Base-by-base conservation (phyloP, 2,113 vertebrate genomes). In the Variabilichromis moorii region DNA sequence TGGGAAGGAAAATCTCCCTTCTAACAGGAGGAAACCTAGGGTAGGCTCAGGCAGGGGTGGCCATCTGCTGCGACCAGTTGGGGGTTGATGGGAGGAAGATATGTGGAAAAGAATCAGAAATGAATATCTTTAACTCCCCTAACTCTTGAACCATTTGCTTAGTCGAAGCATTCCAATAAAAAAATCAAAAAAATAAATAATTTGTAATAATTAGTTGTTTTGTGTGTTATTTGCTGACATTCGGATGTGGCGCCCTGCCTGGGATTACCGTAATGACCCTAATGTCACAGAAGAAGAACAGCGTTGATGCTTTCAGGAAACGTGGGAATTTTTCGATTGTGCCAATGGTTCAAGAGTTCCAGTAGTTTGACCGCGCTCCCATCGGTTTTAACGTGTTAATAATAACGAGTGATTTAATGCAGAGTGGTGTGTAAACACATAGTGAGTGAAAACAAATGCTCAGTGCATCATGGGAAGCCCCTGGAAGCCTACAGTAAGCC, bases 71-170 rank as follows among this genome's bases (percentile, higher is more conserved):
- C 9, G 6, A 63, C 59, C 59, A n/a, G 59, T 35, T 63, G 59
- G 17, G 3, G 59, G 4, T 35, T 35, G 59, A 63, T 5, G 17
- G 31, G 59, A 35, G 31, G 17, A n/a, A 12, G 59, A 63, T 0
- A 33, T n/a, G 31, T 63, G 59, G 31, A 63, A 3, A 63, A 7
- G 4, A 63, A 0, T 0, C 59, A 7, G 0, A n/a, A n/a, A 63
- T n/a, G 0, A 35, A 12, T 0, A 63, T 63, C 31, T 63, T n/a
- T 35, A 35, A 35, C 17, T 63, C 3, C 59, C 31, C 17, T n/a
- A 35, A 63, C 31, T 35, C 59, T 63, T 63, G 9, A 63, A 35
- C 6, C 31, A 63, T n/a, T 63, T 63, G 17, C 31, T 63, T 63
- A 5, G 6, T 63, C 7, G 2, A 63, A 63, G 1, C 4, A n/a